phyloP scores from a whole-genome alignment of 1,140 invertebrate genomes.

The Panulirus ornatus region DNA sequence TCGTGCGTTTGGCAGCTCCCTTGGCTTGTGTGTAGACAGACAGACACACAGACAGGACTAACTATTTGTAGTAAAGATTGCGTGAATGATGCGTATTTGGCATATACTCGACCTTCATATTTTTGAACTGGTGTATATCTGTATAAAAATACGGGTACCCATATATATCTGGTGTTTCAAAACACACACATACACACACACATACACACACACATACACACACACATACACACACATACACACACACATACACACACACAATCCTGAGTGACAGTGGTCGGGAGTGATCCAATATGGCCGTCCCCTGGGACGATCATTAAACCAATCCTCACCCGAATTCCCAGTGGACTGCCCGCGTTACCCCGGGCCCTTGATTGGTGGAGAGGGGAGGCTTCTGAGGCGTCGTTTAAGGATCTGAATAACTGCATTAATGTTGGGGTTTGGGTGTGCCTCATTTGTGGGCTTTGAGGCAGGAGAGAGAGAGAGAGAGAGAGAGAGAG shows the following conservation, averaged over 20 bases:
- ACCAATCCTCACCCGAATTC: background rate
- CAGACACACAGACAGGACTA: no score
- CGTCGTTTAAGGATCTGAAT: constrained; percentile 16
- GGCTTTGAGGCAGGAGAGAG: no score
- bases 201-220: background rate
- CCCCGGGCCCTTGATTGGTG: background rate
- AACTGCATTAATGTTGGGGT: background rate
- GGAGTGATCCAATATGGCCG: constrained; percentile 6
- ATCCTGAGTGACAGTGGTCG: background rate
- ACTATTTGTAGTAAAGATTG: no score
- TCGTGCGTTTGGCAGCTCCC: no score
- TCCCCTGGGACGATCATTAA: constrained; percentile 10
- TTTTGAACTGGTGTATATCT: no score
- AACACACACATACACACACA: background rate
- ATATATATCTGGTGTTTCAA: no score
- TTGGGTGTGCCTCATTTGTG: background rate
- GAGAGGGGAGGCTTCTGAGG: background rate
- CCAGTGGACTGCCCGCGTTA: background rate
- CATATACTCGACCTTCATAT: no score
- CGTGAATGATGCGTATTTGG: no score
- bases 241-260: background rate
- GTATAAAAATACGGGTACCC: no score
- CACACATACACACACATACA: background rate
- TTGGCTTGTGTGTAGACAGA: no score
- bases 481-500: no score